Conservation (phyloP, 2,113 vertebrate genomes). For the Hyaena hyaena region DNA sequence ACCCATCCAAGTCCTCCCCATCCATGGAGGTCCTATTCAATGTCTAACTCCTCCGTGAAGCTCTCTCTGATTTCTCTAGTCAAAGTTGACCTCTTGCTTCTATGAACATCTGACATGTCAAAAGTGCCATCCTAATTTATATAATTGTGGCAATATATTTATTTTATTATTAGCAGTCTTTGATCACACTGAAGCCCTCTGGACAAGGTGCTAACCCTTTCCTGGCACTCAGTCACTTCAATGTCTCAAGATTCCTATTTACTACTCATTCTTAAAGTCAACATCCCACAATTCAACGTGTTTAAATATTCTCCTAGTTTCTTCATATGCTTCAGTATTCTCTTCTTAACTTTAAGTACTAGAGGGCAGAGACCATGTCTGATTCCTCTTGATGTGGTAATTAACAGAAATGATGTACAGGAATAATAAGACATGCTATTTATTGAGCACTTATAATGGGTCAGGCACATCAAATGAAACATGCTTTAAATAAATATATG, state of each 20-base stretch:
- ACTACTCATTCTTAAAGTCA: not conserved
- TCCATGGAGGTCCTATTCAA: not conserved
- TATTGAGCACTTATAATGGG: not conserved
- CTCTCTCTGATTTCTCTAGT: not conserved
- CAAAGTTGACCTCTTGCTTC: not conserved
- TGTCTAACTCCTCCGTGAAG: not conserved
- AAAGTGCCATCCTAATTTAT: conserved; percentile 6
- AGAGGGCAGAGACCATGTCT: not conserved
- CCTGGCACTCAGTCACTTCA: not conserved
- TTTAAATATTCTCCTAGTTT: not conserved
- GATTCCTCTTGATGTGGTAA: not conserved
- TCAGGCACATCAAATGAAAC: conserved; percentile 17
- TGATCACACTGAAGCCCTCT: not conserved
- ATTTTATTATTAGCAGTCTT: not conserved
- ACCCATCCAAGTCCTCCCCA: not conserved
- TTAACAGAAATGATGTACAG: conserved; percentile 10
- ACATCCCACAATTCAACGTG: not conserved
- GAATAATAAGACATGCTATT: conserved; percentile 33
- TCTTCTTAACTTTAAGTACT: conserved; percentile 15
- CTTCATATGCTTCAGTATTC: not conserved
- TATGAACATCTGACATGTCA: not conserved
- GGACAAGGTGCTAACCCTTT: not conserved
- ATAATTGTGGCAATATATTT: not conserved
- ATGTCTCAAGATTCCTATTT: not conserved
- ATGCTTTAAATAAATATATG: conserved; percentile 14